Base-by-base conservation (phyloP, 2,888 invertebrate species). In the Ormyrus rosae region DNA sequence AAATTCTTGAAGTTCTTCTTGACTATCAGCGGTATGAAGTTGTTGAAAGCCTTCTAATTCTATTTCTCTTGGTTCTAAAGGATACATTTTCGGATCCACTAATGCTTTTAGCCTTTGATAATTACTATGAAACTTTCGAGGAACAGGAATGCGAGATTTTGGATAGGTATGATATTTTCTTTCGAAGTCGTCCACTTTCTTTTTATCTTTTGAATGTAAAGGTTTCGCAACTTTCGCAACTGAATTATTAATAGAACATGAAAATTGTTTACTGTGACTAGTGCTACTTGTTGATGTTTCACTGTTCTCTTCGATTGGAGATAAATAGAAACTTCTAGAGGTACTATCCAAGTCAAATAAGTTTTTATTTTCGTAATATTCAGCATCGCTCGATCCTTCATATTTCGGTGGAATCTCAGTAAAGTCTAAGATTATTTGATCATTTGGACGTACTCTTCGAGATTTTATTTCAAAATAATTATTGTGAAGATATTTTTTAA, bases 1-100 rank as follows among this genome's bases (percentile, higher is more conserved):
- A 88, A 94, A 94, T 86, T 94, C 93, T 84, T 93, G 93, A 56
- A 94, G 88, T 83, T 94, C 93, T 84, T 94, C 93, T 84, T 93
- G 93, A 85, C 93, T 93, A 82, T 93, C 93, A 5, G 93, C 93
- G 0, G 92, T 93, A 84, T 93, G 93, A 13, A 93, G 87, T 86
- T 93, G 93, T 77, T 92, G 92, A 83, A 92, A 93, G 48, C 90
- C 91, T 75, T 92, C 92, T 2, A 93, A 91, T 84, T 93, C 93
- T 70, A 94, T 89, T 87, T 93, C 93, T 81, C 93, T 88, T 0
- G 93, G 93, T 85, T 93, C 93, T 68, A 93, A 85, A 0, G 93
- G 93, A 86, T 92, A 93, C 89, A 92, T 90, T 2, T 90, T 90
- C 6, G 87, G 86, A 74, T 86, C 86, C 81, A 86, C 87, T 78